These are phyloP conservation scores for Bradypodion pumilum DNA, from an alignment of 2,797 vertebrate genomes.

Conservation along the genomic window DNA sequence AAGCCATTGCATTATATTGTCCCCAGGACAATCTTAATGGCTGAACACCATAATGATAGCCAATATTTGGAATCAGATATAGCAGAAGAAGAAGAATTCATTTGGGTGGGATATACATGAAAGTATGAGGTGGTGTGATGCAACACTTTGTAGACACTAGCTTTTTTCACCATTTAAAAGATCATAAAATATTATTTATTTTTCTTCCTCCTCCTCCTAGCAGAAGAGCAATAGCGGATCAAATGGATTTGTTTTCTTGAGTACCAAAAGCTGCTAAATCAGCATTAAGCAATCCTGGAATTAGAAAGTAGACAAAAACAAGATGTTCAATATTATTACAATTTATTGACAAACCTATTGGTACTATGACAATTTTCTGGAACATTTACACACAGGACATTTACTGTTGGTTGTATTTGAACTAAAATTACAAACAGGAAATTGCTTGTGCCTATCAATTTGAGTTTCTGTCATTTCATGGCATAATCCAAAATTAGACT, in stretches of 20 bases:
- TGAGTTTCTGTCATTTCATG: not conserved
- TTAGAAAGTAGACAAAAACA: not conserved
- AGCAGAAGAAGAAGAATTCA: too few relatives aligned
- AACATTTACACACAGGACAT: not conserved
- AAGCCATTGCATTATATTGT: too few relatives aligned
- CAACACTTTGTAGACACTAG: not conserved
- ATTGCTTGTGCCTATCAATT: slow-evolving; percentile 5
- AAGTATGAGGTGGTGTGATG: not conserved
- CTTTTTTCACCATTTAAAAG: not conserved
- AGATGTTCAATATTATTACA: not conserved
- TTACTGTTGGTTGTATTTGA: not conserved
- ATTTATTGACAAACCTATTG: not conserved
- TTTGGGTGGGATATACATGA: not conserved
- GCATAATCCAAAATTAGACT: slow-evolving; percentile 5
- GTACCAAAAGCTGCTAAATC: not conserved
- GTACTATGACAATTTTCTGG: not conserved
- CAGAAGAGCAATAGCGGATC: not conserved
- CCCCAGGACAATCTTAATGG: too few relatives aligned
- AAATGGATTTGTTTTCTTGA: not conserved
- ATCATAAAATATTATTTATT: too few relatives aligned
- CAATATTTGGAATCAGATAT: too few relatives aligned
- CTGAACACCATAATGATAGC: too few relatives aligned
- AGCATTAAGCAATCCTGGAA: not conserved
- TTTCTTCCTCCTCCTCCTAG: not conserved
- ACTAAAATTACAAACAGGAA: slow-evolving; percentile 6